Evolutionary conservation across 2,797 vertebrate genomes (phyloP).

Genomic region (Vireo griseus): DNA sequence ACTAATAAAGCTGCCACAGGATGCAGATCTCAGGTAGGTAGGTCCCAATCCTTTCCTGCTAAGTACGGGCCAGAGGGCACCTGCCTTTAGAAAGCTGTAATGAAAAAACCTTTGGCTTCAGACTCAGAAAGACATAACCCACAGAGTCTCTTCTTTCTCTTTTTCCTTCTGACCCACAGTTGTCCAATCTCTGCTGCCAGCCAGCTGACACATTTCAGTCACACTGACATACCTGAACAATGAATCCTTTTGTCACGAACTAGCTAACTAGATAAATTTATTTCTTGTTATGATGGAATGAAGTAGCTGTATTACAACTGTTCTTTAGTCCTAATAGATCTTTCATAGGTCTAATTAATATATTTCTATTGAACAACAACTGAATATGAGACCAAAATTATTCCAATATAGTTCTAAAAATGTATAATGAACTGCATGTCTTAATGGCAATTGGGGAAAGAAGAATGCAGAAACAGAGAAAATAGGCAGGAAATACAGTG

Average conservation of each 20-base stretch:
- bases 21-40: not conserved
- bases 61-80: accelerated
- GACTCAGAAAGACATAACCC: not conserved
- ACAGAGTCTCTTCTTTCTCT: not conserved
- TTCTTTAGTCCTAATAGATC: too few relatives aligned
- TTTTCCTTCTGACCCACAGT: not conserved
- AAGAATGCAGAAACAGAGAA: not conserved
- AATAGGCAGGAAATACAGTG: not conserved
- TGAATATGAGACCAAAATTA: not conserved
- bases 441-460: not conserved
- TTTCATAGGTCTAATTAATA: not conserved
- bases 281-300: accelerated
- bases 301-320: not conserved
- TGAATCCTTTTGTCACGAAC: accelerated
- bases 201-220: not conserved
- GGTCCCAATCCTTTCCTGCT: accelerated
- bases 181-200: not conserved
- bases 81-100: too few relatives aligned
- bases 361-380: not conserved
- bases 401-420: not conserved
- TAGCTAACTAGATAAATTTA: not conserved
- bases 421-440: not conserved
- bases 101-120: not conserved
- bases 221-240: not conserved
- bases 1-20: not conserved